Evolutionary conservation across 2,113 vertebrate species (phyloP).

Genomic region (Illadopsis cleaveri): DNA sequence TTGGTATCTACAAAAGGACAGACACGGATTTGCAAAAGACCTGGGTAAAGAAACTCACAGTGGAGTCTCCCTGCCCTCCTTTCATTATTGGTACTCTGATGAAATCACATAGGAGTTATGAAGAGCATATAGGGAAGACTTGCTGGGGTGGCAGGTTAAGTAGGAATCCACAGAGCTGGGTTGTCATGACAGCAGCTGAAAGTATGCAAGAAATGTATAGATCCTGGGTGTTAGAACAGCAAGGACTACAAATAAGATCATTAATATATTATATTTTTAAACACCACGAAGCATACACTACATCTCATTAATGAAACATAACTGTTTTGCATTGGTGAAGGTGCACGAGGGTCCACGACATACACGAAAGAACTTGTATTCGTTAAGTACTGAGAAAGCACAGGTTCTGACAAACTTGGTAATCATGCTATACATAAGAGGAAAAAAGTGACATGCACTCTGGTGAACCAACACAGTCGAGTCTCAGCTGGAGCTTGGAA

Average conservation of each 20-base stretch:
- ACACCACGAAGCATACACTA: background rate
- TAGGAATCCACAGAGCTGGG: conserved; percentile 58
- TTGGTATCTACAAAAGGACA: conserved; percentile 14
- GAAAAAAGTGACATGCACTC: background rate
- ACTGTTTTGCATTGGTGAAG: background rate
- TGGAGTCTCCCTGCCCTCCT: conserved; percentile 61
- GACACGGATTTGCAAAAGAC: conserved; percentile 10
- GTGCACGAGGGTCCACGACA: background rate
- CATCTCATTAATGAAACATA: conserved; percentile 7
- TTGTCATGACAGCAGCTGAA: conserved; percentile 68
- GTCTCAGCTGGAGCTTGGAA: background rate
- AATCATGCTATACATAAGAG: background rate
- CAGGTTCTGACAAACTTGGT: background rate
- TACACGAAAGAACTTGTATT: background rate
- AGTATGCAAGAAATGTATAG: conserved; percentile 57
- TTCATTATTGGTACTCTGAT: conserved; percentile 46
- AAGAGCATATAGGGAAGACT: conserved; percentile 51
- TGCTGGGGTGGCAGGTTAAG: conserved; percentile 64
- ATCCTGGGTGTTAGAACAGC: conserved; percentile 36
- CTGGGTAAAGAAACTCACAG: conserved; percentile 55
- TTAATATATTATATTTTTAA: conserved; percentile 29
- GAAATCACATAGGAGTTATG: conserved; percentile 41
- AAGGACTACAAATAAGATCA: conserved; percentile 31
- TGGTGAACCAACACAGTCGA: background rate
- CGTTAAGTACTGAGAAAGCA: background rate